Evolutionary conservation across 1,140 invertebrate genomes (phyloP).

Genomic region (Drosophila takahashii): DNA sequence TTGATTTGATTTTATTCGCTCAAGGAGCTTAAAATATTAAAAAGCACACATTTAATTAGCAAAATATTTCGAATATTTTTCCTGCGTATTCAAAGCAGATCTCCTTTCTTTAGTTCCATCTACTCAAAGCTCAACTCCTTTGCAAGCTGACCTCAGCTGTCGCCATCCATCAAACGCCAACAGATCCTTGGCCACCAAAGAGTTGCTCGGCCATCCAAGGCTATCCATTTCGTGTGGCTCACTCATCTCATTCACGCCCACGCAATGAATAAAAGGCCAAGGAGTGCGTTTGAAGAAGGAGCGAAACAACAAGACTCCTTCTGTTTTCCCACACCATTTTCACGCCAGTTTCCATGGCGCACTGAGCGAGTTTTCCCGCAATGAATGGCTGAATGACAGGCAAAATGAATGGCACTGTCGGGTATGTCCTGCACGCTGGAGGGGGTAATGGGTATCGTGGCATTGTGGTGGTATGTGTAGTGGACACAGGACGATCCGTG

Average conservation of each 20-base stretch:
- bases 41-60: not conserved
- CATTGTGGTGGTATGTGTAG: slow-evolving; percentile 11
- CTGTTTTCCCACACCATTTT: slow-evolving; percentile 17
- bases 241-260: slow-evolving; percentile 45
- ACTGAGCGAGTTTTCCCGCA: slow-evolving; percentile 35
- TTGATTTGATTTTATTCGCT: too few species aligned
- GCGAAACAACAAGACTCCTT: slow-evolving; percentile 25
- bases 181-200: slow-evolving; percentile 22
- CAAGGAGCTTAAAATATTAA: too few species aligned
- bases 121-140: slow-evolving; percentile 20
- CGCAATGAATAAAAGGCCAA: slow-evolving; percentile 44
- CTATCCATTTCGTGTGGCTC: slow-evolving; percentile 40
- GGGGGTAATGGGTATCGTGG: slow-evolving; percentile 27
- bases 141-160: slow-evolving; percentile 27
- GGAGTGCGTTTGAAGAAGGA: slow-evolving; percentile 34
- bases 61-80: slow-evolving; percentile 1
- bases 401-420: slow-evolving; percentile 50
- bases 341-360: slow-evolving; percentile 39
- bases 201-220: not conserved
- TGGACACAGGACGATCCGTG: slow-evolving; percentile 17
- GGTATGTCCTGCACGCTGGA: slow-evolving; percentile 20
- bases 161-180: slow-evolving; percentile 46
- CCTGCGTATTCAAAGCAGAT: slow-evolving; percentile 5
- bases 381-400: slow-evolving; percentile 50
- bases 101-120: not conserved